Base-by-base conservation (phyloP, 2,113 vertebrate species). In the Hydropotes inermis region DNA sequence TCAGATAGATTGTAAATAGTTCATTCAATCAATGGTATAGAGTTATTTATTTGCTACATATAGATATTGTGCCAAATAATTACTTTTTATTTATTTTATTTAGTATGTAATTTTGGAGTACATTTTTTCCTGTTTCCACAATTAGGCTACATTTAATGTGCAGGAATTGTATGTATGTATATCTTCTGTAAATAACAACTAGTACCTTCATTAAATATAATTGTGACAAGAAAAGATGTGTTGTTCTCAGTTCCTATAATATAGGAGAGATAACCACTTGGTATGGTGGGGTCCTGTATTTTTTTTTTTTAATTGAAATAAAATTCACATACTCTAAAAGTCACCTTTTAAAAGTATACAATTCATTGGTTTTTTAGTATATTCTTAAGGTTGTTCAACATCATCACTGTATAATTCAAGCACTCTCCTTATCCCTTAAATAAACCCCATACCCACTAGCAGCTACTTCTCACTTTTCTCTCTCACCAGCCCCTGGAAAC, bases 61-160 rank as follows among this genome's bases (percentile, higher is more conserved):
- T 97, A 97, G 97, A 97, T 98, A 97, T 98, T 98, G 99, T 99
- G 99, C 99, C 99, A 99, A 99, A 98, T 98, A 98, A 98, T 98
- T 99, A 95, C 94, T 96, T 98, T 99, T 99, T 99, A 99, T 99
- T 99, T 99, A 98, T 99, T 99, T 99, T 98, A 97, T 98, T 98
- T 97, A 99, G 99, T 98, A 98, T 99, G 98, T 99, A 98, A 98
- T 33, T 93, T 97, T 95, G 97, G 96, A 97, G 97, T 98, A 98
- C 94, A 98, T 98, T 98, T 98, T 96, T 93, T 98, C 83, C 98
- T 98, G 98, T 99, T 99, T 99, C 99, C 97, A 98, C 87, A 97
- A 91, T 99, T 98, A 88, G 98, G 99, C 99, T 99, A 99, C 97
- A 98, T 98, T 99, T 96, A 97, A 97, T 96, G 86, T 98, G 98